Percentiles rank a stretch among this genome's conserved stretches.
Conservation (phyloP, 1,140 invertebrate genomes). For the Diachasma alloeum region DNA sequence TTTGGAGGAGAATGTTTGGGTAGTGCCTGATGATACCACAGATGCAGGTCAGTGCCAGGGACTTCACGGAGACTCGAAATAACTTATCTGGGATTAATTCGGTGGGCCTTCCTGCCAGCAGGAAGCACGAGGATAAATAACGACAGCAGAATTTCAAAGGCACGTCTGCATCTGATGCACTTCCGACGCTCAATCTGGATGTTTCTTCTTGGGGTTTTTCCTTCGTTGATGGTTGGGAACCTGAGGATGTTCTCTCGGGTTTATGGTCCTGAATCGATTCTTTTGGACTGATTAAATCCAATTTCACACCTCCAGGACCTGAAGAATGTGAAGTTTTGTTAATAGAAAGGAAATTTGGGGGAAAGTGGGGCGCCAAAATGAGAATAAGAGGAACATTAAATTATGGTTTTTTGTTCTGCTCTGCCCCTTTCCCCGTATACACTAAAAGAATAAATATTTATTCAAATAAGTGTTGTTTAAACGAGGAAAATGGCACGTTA, state of each 20-base stretch:
- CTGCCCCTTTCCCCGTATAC: too few species aligned
- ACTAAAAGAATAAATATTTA: too few species aligned
- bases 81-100: slow-evolving; percentile 71
- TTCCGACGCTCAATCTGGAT: slow-evolving; percentile 70
- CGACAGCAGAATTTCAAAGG: slow-evolving; percentile 79
- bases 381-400: too few species aligned
- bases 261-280: too few species aligned
- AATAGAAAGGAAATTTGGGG: too few species aligned
- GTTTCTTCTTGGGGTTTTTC: slow-evolving; percentile 32
- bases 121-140: slow-evolving; percentile 77
- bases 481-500: too few species aligned
- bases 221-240: slow-evolving; percentile 17
- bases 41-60: slow-evolving; percentile 80
- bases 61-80: slow-evolving; percentile 85
- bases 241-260: not conserved
- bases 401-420: too few species aligned
- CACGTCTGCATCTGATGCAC: slow-evolving; percentile 71
- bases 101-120: slow-evolving; percentile 73
- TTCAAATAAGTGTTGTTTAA: too few species aligned
- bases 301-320: not conserved
- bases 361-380: too few species aligned
- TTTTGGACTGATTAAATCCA: too few species aligned
- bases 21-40: slow-evolving; percentile 74
- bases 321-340: too few species aligned
- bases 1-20: slow-evolving; percentile 71